These are phyloP conservation scores for Drosophila kanekoi DNA, from an alignment of 2,888 invertebrate species.

Conservation along the genomic window DNA sequence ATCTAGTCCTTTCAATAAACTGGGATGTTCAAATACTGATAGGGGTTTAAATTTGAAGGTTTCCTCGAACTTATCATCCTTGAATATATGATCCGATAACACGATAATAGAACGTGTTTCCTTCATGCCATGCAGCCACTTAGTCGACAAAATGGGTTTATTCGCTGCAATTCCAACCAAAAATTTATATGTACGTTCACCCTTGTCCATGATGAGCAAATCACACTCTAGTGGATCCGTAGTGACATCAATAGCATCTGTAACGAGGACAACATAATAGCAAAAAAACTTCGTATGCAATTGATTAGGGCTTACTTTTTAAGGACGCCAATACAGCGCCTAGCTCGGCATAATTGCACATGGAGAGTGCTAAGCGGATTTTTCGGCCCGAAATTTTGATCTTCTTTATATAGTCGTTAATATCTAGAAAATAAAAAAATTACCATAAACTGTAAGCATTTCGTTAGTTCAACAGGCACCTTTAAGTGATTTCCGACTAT, in stretches of 20 bases:
- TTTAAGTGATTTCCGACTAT: constrained; percentile 6
- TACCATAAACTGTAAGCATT: background rate
- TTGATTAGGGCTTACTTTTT: constrained; percentile 19
- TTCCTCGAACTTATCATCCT: constrained; percentile 43
- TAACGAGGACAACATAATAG: background rate
- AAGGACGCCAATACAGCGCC: constrained; percentile 21
- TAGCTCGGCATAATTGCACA: constrained; percentile 49
- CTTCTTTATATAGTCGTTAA: constrained; percentile 50
- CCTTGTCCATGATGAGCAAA: constrained; percentile 67
- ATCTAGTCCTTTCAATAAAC: constrained; percentile 36
- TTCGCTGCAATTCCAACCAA: constrained; percentile 47
- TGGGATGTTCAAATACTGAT: constrained; percentile 18
- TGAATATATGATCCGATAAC: constrained; percentile 51
- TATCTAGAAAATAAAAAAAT: constrained; percentile 24
- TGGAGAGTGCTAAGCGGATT: constrained; percentile 51
- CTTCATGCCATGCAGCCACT: constrained; percentile 49
- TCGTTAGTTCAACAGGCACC: background rate
- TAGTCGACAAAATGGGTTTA: constrained; percentile 52
- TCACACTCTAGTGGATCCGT: constrained; percentile 53
- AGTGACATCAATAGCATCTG: constrained; percentile 43
- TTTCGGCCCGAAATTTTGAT: constrained; percentile 42
- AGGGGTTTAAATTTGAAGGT: constrained; percentile 52
- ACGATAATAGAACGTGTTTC: constrained; percentile 30
- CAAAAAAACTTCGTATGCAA: background rate
- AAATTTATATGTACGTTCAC: constrained; percentile 71